phyloP scores from a whole-genome alignment of 2,113 vertebrate species.

The Accipiter virgatus region DNA sequence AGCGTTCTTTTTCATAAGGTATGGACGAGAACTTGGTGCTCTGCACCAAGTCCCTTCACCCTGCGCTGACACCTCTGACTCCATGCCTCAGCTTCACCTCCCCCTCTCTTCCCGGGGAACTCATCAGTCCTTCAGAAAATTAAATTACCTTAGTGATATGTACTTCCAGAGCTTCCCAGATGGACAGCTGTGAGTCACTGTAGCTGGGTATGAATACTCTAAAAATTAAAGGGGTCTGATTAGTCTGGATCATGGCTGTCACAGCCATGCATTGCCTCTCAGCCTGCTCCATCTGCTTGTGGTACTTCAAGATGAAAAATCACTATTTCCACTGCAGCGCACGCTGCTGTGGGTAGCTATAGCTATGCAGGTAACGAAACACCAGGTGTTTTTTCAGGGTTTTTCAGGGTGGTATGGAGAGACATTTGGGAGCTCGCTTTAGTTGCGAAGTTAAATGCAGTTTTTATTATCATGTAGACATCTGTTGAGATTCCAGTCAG shows the following conservation, averaged over 20 bases:
- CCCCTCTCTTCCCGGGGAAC: background rate
- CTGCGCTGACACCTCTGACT: accelerated
- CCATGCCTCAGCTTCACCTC: background rate
- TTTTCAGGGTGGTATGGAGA: background rate
- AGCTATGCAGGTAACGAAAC: background rate
- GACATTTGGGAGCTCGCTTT: background rate
- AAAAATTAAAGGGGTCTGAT: background rate
- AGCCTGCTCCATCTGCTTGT: background rate
- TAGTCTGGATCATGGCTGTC: accelerated
- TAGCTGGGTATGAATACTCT: background rate
- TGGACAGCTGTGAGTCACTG: background rate
- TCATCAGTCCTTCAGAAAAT: background rate
- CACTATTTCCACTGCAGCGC: background rate
- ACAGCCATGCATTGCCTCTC: background rate
- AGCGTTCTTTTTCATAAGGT: background rate
- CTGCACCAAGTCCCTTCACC: background rate
- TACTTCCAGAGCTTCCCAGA: background rate
- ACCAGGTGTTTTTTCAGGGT: background rate
- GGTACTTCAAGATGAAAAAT: background rate
- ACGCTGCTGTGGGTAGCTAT: background rate
- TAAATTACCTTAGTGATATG: background rate
- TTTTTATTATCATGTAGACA: background rate
- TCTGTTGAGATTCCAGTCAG: conserved; percentile 30
- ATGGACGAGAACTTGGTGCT: background rate
- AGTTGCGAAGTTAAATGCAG: background rate